Percentiles rank a stretch among this genome's conserved stretches.
These are phyloP conservation scores for Margarornis squamiger DNA, from an alignment of 2,797 vertebrate genomes.

Conservation along the genomic window DNA sequence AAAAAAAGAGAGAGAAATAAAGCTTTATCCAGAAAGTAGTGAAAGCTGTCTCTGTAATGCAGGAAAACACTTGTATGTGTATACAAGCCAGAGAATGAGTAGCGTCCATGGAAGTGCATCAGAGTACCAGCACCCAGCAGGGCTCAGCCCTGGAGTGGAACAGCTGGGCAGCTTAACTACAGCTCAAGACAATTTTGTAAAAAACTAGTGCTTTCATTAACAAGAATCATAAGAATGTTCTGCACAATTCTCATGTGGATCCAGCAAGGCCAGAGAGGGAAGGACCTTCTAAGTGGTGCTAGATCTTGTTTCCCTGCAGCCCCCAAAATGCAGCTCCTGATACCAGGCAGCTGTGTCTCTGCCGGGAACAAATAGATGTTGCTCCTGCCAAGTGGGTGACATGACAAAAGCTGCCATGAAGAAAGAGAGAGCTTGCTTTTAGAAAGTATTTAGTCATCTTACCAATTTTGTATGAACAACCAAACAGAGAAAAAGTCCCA, in stretches of 20 bases:
- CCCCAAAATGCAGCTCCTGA: fast-evolving
- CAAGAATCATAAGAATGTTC: not conserved
- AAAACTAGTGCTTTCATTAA: not conserved
- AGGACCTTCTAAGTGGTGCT: not conserved
- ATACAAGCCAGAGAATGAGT: not conserved
- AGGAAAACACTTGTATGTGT: not conserved
- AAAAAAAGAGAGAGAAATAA: fast-evolving
- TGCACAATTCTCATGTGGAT: not conserved
- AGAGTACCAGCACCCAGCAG: not conserved
- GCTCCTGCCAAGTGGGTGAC: not conserved
- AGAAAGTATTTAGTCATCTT: not conserved
- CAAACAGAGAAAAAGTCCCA: not conserved
- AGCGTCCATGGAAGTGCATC: not conserved
- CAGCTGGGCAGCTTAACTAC: not conserved
- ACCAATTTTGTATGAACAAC: not conserved
- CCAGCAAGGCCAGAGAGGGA: not conserved
- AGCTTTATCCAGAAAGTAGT: not conserved
- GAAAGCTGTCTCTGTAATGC: not conserved
- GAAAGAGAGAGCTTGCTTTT: not conserved
- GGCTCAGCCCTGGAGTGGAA: not conserved
- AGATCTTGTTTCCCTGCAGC: not conserved
- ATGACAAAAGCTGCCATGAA: not conserved
- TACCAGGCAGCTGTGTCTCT: fast-evolving
- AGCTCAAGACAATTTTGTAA: not conserved
- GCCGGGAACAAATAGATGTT: not conserved